phyloP scores from a whole-genome alignment of 2,888 invertebrate species.

The Gastracanthus pulcherrimus region DNA sequence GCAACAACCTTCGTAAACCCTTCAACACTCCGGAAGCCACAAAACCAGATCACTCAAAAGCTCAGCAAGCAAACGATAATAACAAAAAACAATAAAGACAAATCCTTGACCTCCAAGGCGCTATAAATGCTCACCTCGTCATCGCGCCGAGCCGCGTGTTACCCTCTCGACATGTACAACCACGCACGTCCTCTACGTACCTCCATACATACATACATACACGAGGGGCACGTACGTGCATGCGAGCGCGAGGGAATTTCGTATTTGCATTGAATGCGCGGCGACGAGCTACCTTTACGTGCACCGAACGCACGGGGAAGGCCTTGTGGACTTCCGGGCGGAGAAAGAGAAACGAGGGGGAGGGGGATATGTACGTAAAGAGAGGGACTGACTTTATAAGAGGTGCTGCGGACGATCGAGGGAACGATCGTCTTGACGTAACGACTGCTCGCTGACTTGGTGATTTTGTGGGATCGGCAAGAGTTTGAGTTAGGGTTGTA shows the following conservation, averaged over 20 bases:
- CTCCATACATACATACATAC: too few species aligned
- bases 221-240: constrained; percentile 1
- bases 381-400: too few species aligned
- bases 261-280: constrained; percentile 47
- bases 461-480: too few species aligned
- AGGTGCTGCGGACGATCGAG: neutral
- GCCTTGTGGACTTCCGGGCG: constrained; percentile 46
- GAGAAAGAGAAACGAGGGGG: neutral
- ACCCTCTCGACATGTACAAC: neutral
- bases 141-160: neutral
- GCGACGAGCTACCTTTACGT: too few species aligned
- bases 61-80: neutral
- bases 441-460: neutral
- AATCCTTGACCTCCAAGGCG: neutral
- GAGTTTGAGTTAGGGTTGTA: too few species aligned
- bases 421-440: constrained; percentile 14
- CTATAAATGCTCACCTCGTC: too few species aligned
- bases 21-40: too few species aligned
- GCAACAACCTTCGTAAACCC: too few species aligned
- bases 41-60: too few species aligned
- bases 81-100: neutral
- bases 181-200: too few species aligned
- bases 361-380: neutral
- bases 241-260: constrained; percentile 30
- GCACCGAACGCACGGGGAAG: neutral